Base-by-base conservation (phyloP, 2,113 vertebrate species). In the Oryzias javanicus region DNA sequence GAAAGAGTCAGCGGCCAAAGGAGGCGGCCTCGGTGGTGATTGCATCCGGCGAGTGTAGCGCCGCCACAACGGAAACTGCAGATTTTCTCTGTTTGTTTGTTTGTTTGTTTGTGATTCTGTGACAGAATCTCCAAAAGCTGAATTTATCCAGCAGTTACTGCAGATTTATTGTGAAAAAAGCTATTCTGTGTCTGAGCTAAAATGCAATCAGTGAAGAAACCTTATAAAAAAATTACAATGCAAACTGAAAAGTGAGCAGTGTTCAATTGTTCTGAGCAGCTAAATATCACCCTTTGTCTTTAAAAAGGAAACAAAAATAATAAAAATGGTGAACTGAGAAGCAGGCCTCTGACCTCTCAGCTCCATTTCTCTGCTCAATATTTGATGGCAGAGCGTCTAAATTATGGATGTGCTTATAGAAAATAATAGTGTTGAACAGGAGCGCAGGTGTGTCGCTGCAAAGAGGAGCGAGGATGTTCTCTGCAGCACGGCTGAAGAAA, bases 331-430 rank as follows among this genome's bases (percentile, higher is more conserved):
- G 15, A 65, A 72, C 59, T 4, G 60, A 67, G 52, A 67, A 65
- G 45, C 47, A 4, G 65, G 45, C 50, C 44, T 64, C 71, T 69
- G 78, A 79, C 75, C 79, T 85, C 74, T 88, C 80, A 71, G 80
- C 81, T 79, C 80, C 57, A 72, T 84, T 79, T 55, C 77, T 47
- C 70, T 19, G 49, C 60, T 88, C 54, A 86, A 88, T 85, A 86
- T 87, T 88, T 84, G 60, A 90, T 86, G 71, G 42, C 19, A 2
- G 54, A 6, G 60, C 25, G 1, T 29, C 50, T 90, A 64, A 86
- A 90, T 89, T 82, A 86, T 89, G 52, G 22, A 90, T 85, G 66
- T 82, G 83, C 86, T 88, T 86, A 85, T 77, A 69, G 79, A 85
- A 86, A 87, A 88, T 72, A 86, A 87, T 78, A 71, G 27, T 70